Percentiles rank a stretch among this genome's conserved stretches.
phyloP scores from a whole-genome alignment of 2,888 invertebrate species.

The Drosophila ezoana region DNA sequence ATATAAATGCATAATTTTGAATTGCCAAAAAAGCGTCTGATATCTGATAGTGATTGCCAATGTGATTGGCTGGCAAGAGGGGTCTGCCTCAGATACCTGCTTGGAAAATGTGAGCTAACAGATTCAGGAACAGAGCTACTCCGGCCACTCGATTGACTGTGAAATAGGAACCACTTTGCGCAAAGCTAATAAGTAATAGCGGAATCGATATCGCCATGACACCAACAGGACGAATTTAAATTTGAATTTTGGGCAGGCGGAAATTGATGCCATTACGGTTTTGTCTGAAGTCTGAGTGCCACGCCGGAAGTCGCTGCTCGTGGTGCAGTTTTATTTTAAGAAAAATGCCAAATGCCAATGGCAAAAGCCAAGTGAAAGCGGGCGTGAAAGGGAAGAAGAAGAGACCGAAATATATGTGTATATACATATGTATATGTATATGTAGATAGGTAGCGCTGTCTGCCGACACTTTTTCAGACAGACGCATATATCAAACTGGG shows the following conservation, averaged over 20 bases:
- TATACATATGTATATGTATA: background rate
- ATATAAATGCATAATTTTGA: background rate
- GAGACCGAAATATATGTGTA: background rate
- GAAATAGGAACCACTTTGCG: slow-evolving; percentile 56
- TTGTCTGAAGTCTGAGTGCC: slow-evolving; percentile 46
- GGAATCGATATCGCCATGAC: slow-evolving; percentile 45
- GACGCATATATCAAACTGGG: slow-evolving; percentile 68
- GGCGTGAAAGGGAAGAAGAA: slow-evolving; percentile 33
- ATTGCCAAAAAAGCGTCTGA: background rate
- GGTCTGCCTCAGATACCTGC: background rate
- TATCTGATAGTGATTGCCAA: slow-evolving; percentile 12
- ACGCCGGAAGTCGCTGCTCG: slow-evolving; percentile 52
- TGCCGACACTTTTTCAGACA: slow-evolving; percentile 54
- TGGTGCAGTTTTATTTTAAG: slow-evolving; percentile 64
- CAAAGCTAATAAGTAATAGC: slow-evolving; percentile 49
- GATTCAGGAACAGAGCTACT: slow-evolving; percentile 5
- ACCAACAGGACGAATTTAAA: slow-evolving; percentile 57
- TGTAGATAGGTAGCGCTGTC: slow-evolving; percentile 14
- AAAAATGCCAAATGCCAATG: slow-evolving; percentile 49
- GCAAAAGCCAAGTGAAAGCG: slow-evolving; percentile 60
- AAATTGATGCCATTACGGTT: slow-evolving; percentile 76
- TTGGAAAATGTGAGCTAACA: slow-evolving; percentile 7
- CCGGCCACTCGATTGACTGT: slow-evolving; percentile 30
- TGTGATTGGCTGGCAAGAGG: slow-evolving; percentile 14
- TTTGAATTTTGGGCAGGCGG: slow-evolving; percentile 68